Conservation (phyloP, 2,888 invertebrate genomes). For the Anaspis maculata region DNA sequence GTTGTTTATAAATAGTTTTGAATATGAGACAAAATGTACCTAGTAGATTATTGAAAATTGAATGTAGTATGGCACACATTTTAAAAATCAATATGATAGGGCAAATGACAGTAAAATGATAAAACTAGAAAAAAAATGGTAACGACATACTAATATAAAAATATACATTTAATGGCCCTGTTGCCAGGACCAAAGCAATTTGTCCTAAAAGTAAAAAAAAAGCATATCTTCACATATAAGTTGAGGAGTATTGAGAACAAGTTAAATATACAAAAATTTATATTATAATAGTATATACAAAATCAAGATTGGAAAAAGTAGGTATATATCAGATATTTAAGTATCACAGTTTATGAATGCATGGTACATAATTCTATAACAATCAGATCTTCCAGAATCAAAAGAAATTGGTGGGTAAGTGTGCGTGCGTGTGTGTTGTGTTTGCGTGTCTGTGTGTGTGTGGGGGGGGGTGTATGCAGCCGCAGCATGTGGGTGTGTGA, state of each 20-base stretch:
- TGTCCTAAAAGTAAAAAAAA: background rate
- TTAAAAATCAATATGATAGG: background rate
- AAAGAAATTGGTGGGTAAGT: too few relatives aligned
- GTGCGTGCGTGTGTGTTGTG: too few relatives aligned
- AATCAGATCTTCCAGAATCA: too few relatives aligned
- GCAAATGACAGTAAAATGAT: slow-evolving; percentile 1
- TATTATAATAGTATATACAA: slow-evolving; percentile 5
- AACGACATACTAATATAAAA: slow-evolving; percentile 16
- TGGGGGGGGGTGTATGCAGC: too few relatives aligned
- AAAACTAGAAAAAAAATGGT: slow-evolving; percentile 13
- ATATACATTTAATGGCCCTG: slow-evolving; percentile 13
- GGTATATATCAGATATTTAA: slow-evolving; percentile 27
- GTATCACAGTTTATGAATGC: slow-evolving; percentile 32
- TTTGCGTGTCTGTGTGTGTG: too few relatives aligned
- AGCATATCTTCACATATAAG: slow-evolving; percentile 5
- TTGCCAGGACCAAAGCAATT: too few relatives aligned
- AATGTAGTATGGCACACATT: background rate
- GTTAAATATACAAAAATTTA: slow-evolving; percentile 9
- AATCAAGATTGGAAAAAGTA: slow-evolving; percentile 11
- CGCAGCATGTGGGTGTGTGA: too few relatives aligned
- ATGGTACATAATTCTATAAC: slow-evolving; percentile 17
- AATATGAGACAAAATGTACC: background rate
- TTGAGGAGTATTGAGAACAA: slow-evolving; percentile 14
- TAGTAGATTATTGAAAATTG: slow-evolving; percentile 2
- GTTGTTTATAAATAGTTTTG: background rate